Evolutionary conservation across 2,888 invertebrate species (phyloP), one percentile per base, ranked within the genome.

Genomic region (Craniophora ligustri): DNA sequence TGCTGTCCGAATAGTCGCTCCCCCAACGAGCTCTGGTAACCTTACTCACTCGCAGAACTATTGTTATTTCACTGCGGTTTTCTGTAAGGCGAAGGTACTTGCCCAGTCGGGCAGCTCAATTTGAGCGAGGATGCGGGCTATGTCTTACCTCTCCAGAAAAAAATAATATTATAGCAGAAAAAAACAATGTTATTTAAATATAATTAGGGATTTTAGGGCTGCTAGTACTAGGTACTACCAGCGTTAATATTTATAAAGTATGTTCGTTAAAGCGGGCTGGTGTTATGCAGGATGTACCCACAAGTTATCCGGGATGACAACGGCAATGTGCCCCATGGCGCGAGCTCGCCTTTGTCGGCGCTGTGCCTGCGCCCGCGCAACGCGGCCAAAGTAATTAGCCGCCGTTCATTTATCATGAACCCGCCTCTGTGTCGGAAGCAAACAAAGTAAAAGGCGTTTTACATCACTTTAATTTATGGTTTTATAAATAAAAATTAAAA

Each of bases 301-400:
- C 42, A 38, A 53, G 34, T 46, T 42, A 67, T 57, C 57, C 45
- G 28, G 46, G 57, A 57, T 39, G 48, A 53, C 41, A 49, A 23
- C 53, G 18, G 63, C 41, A 18, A 38, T 48, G 38, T 51, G 62
- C 56, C 49, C 63, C 58, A 36, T 41, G 45, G 63, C 19, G 50
- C 38, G 42, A 50, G 38, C 45, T 2, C 11, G 42, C 38, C 54
- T 67, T 69, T 67, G 64, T 66, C 63, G 55, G 68, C 50, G 10
- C 21, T 54, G 71, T 47, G 53, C 47, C 21, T 54, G 71, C 49
- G 53, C 47, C 35, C 28, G 58, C 51, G 65, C 68, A 71, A 57
- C 49, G 41, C 66, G 64, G 65, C 48, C 69, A 30, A 44, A 53
- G 62, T 68, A 75, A 78, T 77, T 78, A 78, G 54, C 67, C 50